Base-by-base conservation (phyloP, 2,888 invertebrate genomes). In the Lepas anatifera region DNA sequence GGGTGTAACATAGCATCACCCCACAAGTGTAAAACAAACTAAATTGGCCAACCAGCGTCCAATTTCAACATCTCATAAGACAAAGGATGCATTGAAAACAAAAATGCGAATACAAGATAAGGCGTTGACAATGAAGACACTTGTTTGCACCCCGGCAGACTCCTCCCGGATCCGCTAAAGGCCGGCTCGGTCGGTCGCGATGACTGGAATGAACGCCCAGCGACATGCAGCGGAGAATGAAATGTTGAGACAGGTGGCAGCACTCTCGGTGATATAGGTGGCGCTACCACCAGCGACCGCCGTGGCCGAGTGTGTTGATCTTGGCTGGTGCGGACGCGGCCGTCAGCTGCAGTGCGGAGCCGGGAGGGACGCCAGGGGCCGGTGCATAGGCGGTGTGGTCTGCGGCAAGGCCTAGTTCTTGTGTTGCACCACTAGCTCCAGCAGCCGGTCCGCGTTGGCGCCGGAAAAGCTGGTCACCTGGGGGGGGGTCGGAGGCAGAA, bases 401-500 rank as follows among this genome's bases (percentile, higher is more conserved):
- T 18, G 1, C 32, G n/a, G 11, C n/a, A n/a, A 22, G 22, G 52
- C 46, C 50, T 69, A 71, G 41, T 41, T 41, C 50, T 71, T 71
- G 64, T 70, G 52, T n/a, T 64, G 41, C 13, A 35, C 18, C 25
- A 71, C 67, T 13, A 71, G 67, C 77, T 84, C 83, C 77, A 82
- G 84, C 70, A 92, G 81, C 80, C 87, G 89, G 39, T 86, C 86
- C 69, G 83, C 84, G 78, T 90, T 92, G 43, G 92, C 91, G 27
- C 92, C 92, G 71, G 89, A 86, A 81, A 92, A 90, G 74, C 85
- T 84, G 16, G 87, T 85, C 68, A 92, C 68, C 82, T 82, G 74
- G 50, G n/a, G n/a, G n/a, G n/a, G n/a, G n/a, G n/a, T n/a, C n/a
- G n/a, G n/a, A n/a, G n/a, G n/a, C n/a, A n/a, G n/a, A n/a, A n/a